Evolutionary conservation across 2,888 invertebrate species (phyloP).

Genomic region (Acanthopleura granulata): DNA sequence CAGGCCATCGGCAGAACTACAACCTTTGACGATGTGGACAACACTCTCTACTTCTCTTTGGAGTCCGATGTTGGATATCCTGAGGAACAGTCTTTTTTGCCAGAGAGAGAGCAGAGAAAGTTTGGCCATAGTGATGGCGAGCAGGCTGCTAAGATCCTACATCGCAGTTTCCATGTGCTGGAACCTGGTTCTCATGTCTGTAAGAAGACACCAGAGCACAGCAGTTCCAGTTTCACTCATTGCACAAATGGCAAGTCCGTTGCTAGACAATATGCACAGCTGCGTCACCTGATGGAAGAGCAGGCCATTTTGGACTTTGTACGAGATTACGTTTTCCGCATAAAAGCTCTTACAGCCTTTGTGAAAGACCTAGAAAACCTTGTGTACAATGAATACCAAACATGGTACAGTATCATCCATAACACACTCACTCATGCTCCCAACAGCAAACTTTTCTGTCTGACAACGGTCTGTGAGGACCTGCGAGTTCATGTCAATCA

Average conservation of each 20-base stretch:
- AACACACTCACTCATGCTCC: conserved; percentile 38
- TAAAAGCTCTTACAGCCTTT: conserved; percentile 49
- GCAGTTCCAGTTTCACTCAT: conserved; percentile 57
- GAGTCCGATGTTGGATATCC: conserved; percentile 18
- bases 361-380: conserved; percentile 58
- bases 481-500: conserved; percentile 63
- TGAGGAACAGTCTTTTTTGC: not conserved
- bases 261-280: conserved; percentile 52
- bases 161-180: conserved; percentile 51
- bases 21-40: conserved; percentile 47
- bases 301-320: conserved; percentile 58
- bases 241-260: conserved; percentile 55
- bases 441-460: conserved; percentile 58
- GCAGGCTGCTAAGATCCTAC: conserved; percentile 48
- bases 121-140: conserved; percentile 54
- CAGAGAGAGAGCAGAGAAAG: not conserved
- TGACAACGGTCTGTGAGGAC: conserved; percentile 67
- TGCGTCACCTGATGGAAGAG: conserved; percentile 56
- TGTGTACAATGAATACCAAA: conserved; percentile 55
- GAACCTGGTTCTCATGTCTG: conserved; percentile 62
- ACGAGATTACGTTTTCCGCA: conserved; percentile 56
- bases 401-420: conserved; percentile 58
- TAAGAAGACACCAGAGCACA: conserved; percentile 54
- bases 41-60: conserved; percentile 39
- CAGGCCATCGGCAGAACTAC: conserved; percentile 52